Evolutionary conservation across 2,888 invertebrate genomes (phyloP), one percentile per base, ranked within the genome.

Genomic region (Sarcophaga carnaria): DNA sequence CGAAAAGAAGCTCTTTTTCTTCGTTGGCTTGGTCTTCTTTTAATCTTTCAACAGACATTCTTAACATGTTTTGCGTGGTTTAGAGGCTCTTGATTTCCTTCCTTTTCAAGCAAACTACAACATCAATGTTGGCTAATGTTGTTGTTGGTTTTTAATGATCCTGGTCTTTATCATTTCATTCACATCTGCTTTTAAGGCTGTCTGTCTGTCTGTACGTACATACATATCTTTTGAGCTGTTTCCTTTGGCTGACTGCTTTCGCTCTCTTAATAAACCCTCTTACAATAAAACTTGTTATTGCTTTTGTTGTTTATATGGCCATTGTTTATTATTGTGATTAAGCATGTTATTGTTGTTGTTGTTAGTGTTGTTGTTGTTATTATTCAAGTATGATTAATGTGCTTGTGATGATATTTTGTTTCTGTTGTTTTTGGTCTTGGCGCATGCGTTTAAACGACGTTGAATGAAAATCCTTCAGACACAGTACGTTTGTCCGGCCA

Each of bases 391-490:
- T 76, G 37, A 37, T 67, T 66, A 67, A 54, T 67, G 14, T 27
- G 27, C 49, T 54, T 76, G 14, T 77, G 64, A 71, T 77, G 77
- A 70, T 49, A 10, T 37, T 37, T 37, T 37, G 1, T 8, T 37
- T 37, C 12, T 4, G 14, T 17, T 62, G 66, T 69, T 74, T 71
- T 75, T 66, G 70, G 87, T 79, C 62, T 84, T 87, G 87, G 87
- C 87, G 87, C 87, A 87, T 84, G 87, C 87, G 87, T 87, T 81
- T 76, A 25, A 80, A 54, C 49, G 83, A 60, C 37, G 59, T 83
- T 74, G 80, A 69, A 77, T 69, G 49, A 78, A 81, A 54, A 14
- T 4, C 54, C 54, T 54, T 4, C 54, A 14, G 17, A 49, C 14
- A 49, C 4, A 49, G 14, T 14, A 14, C 17, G 54, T 12, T 5